phyloP scores from a whole-genome alignment of 2,113 vertebrate species.

The Eonycteris spelaea region DNA sequence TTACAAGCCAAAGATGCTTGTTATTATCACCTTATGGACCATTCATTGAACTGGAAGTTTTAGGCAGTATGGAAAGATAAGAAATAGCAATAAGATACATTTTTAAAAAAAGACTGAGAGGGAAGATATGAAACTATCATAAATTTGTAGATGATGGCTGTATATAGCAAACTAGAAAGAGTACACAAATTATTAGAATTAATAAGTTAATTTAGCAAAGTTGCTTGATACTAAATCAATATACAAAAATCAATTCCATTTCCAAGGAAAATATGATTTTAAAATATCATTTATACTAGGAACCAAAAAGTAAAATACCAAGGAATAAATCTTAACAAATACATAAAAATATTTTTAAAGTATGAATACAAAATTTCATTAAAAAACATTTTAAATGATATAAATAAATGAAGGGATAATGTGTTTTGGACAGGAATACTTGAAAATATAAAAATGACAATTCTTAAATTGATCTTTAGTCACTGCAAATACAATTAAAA shows the following conservation, averaged over 20 bases:
- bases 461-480: neutral
- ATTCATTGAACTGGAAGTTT: neutral
- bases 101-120: neutral
- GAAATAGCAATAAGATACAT: neutral
- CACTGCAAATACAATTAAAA: neutral
- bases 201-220: constrained; percentile 31
- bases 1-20: neutral
- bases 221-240: neutral
- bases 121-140: neutral
- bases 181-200: neutral
- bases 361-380: neutral
- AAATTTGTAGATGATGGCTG: neutral
- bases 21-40: neutral
- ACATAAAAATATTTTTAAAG: constrained; percentile 1
- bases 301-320: neutral
- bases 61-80: neutral
- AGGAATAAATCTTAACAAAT: neutral
- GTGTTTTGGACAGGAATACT: neutral
- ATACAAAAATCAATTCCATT: constrained; percentile 16
- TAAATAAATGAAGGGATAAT: neutral
- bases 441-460: neutral
- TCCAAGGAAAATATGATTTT: neutral
- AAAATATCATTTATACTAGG: neutral
- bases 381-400: neutral
- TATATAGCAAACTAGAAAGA: neutral